Evolutionary conservation across 2,797 vertebrate genomes (phyloP).

Genomic region (Lemur catta): DNA sequence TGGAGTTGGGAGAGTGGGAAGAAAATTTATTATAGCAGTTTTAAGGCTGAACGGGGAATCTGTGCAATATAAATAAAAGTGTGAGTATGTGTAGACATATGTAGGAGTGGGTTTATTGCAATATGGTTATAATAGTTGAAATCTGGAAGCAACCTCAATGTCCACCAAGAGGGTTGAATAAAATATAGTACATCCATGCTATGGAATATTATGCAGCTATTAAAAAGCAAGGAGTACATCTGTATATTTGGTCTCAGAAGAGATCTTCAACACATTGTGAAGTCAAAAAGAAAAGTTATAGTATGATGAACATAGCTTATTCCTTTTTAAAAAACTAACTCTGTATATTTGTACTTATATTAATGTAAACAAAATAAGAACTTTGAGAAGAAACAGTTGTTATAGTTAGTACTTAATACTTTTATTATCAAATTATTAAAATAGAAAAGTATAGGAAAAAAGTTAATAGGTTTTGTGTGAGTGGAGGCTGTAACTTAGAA

Average conservation of each 20-base stretch:
- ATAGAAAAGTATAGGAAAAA: constrained; percentile 5
- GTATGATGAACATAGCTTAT: not conserved
- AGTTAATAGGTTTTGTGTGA: not conserved
- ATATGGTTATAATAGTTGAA: constrained; percentile 37
- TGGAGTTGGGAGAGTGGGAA: not conserved
- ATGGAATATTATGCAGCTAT: constrained; percentile 61
- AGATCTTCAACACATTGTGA: not conserved
- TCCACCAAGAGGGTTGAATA: constrained; percentile 24
- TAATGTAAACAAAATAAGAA: not conserved
- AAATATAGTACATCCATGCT: constrained; percentile 58
- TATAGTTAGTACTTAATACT: not conserved
- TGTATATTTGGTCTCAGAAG: constrained; percentile 4
- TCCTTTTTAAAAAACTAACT: not conserved
- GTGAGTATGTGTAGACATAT: constrained; percentile 51
- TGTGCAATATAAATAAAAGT: constrained; percentile 56
- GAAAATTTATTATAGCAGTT: constrained; percentile 47
- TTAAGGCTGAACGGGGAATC: constrained; percentile 61
- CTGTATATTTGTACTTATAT: not conserved
- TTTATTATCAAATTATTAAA: not conserved
- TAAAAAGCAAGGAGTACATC: constrained; percentile 45
- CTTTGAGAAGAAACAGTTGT: not conserved
- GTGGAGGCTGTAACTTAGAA: not conserved
- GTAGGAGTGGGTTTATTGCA: constrained; percentile 52
- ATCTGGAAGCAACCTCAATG: constrained; percentile 56
- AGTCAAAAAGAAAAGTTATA: not conserved